Conservation (phyloP, 2,113 vertebrate genomes). For the Psilopsiagon aymara region DNA sequence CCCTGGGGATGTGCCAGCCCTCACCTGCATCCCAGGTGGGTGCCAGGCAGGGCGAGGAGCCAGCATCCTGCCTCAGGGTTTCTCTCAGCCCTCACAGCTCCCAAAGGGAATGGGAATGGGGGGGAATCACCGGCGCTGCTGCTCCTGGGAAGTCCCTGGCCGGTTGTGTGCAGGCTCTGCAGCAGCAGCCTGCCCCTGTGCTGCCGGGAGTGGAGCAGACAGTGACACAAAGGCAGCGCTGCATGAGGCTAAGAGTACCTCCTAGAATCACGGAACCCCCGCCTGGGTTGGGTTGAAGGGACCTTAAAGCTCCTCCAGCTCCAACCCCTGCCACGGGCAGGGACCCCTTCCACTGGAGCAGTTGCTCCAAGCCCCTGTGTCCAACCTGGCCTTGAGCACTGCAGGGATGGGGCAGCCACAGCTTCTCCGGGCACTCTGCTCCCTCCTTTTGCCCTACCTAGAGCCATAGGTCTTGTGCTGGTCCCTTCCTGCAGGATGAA, state of each 20-base stretch:
- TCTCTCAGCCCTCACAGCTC: background rate
- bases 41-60: background rate
- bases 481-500: background rate
- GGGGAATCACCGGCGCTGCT: fast-evolving
- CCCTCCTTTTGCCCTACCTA: background rate
- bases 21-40: background rate
- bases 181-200: background rate
- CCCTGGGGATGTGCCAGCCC: background rate
- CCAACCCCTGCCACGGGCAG: too few relatives aligned
- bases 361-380: too few relatives aligned
- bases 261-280: background rate
- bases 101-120: background rate
- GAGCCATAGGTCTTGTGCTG: background rate
- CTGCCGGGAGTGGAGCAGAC: background rate
- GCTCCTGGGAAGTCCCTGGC: background rate
- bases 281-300: background rate
- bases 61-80: background rate
- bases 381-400: too few relatives aligned
- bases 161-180: background rate
- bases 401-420: background rate
- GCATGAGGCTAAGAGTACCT: background rate
- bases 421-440: background rate
- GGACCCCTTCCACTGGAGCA: too few relatives aligned
- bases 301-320: background rate
- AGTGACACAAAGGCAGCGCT: background rate